Evolutionary conservation across 2,113 vertebrate genomes (phyloP), one percentile per base, ranked within the genome.

Genomic region (Rhinopomastus cyanomelas): DNA sequence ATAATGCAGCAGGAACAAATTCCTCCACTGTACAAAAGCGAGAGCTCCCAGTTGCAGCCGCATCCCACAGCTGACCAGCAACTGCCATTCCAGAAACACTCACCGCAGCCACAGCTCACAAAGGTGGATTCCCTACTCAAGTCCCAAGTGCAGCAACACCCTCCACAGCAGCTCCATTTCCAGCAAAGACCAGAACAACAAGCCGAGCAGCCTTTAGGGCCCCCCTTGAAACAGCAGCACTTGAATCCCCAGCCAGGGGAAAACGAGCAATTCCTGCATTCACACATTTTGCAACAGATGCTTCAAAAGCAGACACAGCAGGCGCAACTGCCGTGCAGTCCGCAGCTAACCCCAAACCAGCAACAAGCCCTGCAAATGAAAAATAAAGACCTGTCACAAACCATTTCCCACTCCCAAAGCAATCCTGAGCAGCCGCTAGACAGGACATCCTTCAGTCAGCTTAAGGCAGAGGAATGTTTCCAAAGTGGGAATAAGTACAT

Each of bases 41-140:
- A 96, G 88, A 80, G 59, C 68, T 86, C 91, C 36, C 97, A 95
- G 91, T 96, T 92, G 88, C 95, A 97, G 88, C 82, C 81, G 21
- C 97, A 92, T 95, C 97, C 96, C 95, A 81, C 90, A 81, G 93
- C 95, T 87, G 98, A 98, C 92, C 98, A 98, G 96, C 98, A 98
- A 75, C 96, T 97, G 82, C 95, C 62, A 32, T 96, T 97, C 86
- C 96, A 92, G 69, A 97, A 96, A 81, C 90, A 92, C 66, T 96
- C 93, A 23, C 87, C 84, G 0, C 96, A 97, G 78, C 78, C 84
- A 23, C 93, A 65, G 29, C 87, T 96, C 51, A 59, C 76, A 4
- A 95, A 95, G 55, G 44, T 87, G 73, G 93, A 97, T 29, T 64
- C 96, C 71, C 91, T 95, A 11, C 95, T 96, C 11, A 96, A 98